Evolutionary conservation across 2,113 vertebrate species (phyloP).

Genomic region (Spilogale gracilis): DNA sequence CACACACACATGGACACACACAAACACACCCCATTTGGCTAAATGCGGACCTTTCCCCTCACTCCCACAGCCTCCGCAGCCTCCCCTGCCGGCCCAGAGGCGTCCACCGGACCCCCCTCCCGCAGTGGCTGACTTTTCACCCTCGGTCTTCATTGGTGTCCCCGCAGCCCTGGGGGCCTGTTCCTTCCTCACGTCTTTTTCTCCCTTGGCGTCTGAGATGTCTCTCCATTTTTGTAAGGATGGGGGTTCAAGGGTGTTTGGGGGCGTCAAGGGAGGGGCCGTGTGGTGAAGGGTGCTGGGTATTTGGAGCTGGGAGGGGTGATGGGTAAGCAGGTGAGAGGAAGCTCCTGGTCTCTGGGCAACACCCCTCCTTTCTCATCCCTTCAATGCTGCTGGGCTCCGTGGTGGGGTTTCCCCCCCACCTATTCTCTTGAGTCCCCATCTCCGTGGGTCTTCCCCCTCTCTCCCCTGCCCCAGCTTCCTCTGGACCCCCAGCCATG

Average conservation of each 20-base stretch:
- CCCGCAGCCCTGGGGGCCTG: background rate
- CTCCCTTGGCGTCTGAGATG: background rate
- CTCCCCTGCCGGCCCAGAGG: background rate
- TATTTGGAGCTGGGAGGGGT: too few species aligned
- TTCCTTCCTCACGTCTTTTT: background rate
- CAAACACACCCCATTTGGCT: too few species aligned
- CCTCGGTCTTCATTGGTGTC: background rate
- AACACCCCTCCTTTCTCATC: background rate
- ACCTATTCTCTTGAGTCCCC: fast-evolving
- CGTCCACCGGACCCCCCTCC: background rate
- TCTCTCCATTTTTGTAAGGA: background rate
- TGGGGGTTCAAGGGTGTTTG: background rate
- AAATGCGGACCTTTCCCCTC: background rate
- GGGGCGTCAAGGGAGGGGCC: background rate
- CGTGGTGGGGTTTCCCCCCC: fast-evolving
- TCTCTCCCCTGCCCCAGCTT: fast-evolving
- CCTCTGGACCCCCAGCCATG: fast-evolving
- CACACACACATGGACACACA: fast-evolving
- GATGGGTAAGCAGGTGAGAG: fast-evolving
- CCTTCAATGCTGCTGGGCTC: fast-evolving
- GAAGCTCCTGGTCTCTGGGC: background rate
- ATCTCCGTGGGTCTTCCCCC: fast-evolving
- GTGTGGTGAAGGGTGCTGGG: background rate
- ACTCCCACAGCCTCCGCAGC: background rate
- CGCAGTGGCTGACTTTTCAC: fast-evolving